These are phyloP conservation scores for Turritopsis dohrnii DNA, from an alignment of 30 jellyfish, hydroid and myxozoan species.

Conservation along the genomic window DNA sequence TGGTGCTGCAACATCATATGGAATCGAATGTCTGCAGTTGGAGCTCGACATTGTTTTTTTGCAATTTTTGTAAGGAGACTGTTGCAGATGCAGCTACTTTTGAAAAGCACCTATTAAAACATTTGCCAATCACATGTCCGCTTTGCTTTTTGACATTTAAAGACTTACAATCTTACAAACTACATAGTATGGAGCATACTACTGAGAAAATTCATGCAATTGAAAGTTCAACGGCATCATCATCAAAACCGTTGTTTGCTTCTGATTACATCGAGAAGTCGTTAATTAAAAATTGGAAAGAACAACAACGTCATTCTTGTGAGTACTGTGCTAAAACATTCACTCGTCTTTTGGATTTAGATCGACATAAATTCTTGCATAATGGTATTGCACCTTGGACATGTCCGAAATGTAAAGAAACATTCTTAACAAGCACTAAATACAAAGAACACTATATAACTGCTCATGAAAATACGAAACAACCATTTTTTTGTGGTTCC, in stretches of 20 bases:
- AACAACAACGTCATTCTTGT: background rate
- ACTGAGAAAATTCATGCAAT: background rate
- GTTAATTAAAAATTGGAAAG: background rate
- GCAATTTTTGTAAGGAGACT: background rate
- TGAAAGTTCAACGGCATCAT: background rate
- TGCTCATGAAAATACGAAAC: background rate
- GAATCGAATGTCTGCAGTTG: background rate
- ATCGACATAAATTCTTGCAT: background rate
- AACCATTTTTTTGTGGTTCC: background rate
- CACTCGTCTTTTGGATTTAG: conserved; percentile 11
- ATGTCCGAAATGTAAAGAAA: conserved; percentile 4
- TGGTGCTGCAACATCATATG: conserved; percentile 3
- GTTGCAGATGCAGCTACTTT: background rate
- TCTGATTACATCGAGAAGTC: background rate
- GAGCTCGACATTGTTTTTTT: background rate
- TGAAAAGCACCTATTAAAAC: conserved; percentile 8
- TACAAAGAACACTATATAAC: conserved; percentile 13
- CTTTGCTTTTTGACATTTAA: background rate
- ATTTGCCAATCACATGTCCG: background rate
- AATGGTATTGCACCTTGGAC: conserved; percentile 1
- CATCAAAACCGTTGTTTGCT: background rate
- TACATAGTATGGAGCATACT: background rate
- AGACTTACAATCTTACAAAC: background rate
- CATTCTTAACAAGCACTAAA: conserved; percentile 5
- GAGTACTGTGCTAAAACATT: background rate